These are phyloP conservation scores for Agriopis aurantiaria DNA, from an alignment of 2,888 invertebrate genomes.

Conservation along the genomic window DNA sequence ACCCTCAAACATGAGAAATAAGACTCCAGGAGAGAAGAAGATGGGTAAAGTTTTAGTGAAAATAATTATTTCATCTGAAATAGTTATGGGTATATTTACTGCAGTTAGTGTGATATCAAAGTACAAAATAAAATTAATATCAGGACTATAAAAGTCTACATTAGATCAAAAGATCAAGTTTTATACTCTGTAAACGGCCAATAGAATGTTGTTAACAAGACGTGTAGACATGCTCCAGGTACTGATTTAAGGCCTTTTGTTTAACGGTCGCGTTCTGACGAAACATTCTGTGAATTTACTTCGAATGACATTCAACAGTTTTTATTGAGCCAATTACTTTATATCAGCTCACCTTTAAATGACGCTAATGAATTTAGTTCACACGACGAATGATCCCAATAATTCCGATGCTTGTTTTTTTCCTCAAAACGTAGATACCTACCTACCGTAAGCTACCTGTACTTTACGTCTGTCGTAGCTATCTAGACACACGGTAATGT, in stretches of 20 bases:
- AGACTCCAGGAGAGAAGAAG: too few relatives aligned
- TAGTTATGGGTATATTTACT: neutral
- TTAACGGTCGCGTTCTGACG: slow-evolving; percentile 25
- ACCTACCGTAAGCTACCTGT: neutral
- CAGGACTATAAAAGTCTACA: slow-evolving; percentile 21
- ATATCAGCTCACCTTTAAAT: slow-evolving; percentile 51
- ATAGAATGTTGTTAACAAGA: slow-evolving; percentile 16
- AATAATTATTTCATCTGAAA: too few relatives aligned
- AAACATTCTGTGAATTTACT: slow-evolving; percentile 35
- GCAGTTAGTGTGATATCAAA: neutral
- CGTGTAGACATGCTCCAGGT: slow-evolving; percentile 1
- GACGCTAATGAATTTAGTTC: slow-evolving; percentile 59
- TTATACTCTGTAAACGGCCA: slow-evolving; percentile 8
- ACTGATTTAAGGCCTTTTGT: slow-evolving; percentile 36
- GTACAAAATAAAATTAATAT: neutral
- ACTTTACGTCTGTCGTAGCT: neutral
- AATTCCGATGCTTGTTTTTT: slow-evolving; percentile 31
- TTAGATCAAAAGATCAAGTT: slow-evolving; percentile 8
- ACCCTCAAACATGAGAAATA: too few relatives aligned
- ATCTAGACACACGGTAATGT: neutral
- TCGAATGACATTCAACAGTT: slow-evolving; percentile 49
- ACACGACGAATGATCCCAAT: slow-evolving; percentile 52
- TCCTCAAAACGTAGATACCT: slow-evolving; percentile 5
- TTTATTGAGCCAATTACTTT: slow-evolving; percentile 57
- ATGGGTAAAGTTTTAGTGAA: too few relatives aligned